Base-by-base conservation (phyloP, 2,113 vertebrate genomes). In the Clarias macrocephalus region DNA sequence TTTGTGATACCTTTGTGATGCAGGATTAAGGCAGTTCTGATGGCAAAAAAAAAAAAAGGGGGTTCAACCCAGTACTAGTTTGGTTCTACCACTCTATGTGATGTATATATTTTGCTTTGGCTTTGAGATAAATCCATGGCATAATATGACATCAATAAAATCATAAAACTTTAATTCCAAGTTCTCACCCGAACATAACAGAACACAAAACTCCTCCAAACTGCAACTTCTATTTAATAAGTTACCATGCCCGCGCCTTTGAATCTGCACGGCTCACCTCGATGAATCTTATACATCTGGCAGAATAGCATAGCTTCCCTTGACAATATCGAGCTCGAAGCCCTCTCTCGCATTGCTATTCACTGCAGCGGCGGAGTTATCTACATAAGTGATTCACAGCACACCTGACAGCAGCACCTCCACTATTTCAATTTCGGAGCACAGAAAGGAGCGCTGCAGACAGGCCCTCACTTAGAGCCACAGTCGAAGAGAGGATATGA, bases 361-460 rank as follows among this genome's bases (percentile, higher is more conserved):
- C 70, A 86, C 21, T 68, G n/a, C 70, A 62, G 62, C 60, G 60
- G 76, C 21, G 3, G 11, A 72, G 30, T 70, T 81, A 87, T 89
- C 86, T 85, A 68, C 68, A 89, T 85, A 89, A 85, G 84, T 72
- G 70, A 75, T 89, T 79, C 63, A 86, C 56, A n/a, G 52, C 62
- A 73, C 70, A 84, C 82, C 83, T 86, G 82, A 81, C 70, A 68
- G 56, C 37, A 63, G 66, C 56, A 81, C 30, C 79, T 75, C 54
- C 66, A 85, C 84, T 42, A 72, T 62, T 70, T 83, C 83, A 23
- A 75, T 88, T 73, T 68, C 33, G 30, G 72, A 66, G 73, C n/a
- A 25, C 70, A 77, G 72, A 28, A 42, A 70, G 70, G 72, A 52
- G 72, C 7, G 15, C 77, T 8, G 6, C 54, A 85, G 70, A 62